Percentiles rank a stretch among this genome's conserved stretches.
These are phyloP conservation scores for Diachasma alloeum DNA, from an alignment of 1,140 invertebrate genomes.

Conservation along the genomic window DNA sequence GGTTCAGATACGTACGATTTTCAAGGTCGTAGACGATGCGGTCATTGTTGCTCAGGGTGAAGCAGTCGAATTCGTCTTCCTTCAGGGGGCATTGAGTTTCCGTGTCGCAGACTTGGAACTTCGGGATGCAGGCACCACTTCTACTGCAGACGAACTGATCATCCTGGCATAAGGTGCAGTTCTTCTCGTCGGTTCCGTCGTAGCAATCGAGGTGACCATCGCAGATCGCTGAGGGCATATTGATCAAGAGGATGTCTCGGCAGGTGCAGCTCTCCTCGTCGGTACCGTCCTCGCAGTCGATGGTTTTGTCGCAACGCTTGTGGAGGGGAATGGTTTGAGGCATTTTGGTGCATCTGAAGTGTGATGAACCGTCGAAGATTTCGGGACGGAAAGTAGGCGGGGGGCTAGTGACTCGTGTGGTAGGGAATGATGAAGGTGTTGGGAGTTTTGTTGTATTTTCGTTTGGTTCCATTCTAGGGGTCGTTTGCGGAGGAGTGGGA, in stretches of 20 bases:
- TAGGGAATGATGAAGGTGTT: not conserved
- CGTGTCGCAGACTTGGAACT: conserved; percentile 69
- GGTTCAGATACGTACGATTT: conserved; percentile 66
- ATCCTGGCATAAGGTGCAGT: conserved; percentile 71
- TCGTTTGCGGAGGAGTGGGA: too few species aligned
- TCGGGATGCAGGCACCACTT: conserved; percentile 69
- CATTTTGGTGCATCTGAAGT: conserved; percentile 63
- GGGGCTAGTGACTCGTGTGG: not conserved
- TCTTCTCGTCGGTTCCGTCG: conserved; percentile 78
- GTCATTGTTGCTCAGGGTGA: conserved; percentile 73
- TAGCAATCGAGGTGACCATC: conserved; percentile 81
- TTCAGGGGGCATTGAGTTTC: conserved; percentile 70
- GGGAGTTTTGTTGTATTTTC: not conserved
- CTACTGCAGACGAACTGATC: conserved; percentile 68
- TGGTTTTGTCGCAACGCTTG: conserved; percentile 73
- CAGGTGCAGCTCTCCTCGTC: conserved; percentile 82
- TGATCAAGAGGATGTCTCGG: conserved; percentile 70
- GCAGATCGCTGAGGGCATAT: conserved; percentile 71
- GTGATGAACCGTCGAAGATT: not conserved
- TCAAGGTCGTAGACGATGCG: conserved; percentile 69
- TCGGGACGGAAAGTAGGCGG: not conserved
- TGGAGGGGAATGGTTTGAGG: conserved; percentile 69
- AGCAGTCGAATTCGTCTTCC: conserved; percentile 79
- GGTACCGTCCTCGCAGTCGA: conserved; percentile 83
- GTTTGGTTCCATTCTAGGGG: too few species aligned